phyloP scores from a whole-genome alignment of 2,797 vertebrate species.

The Delichon dasypus region DNA sequence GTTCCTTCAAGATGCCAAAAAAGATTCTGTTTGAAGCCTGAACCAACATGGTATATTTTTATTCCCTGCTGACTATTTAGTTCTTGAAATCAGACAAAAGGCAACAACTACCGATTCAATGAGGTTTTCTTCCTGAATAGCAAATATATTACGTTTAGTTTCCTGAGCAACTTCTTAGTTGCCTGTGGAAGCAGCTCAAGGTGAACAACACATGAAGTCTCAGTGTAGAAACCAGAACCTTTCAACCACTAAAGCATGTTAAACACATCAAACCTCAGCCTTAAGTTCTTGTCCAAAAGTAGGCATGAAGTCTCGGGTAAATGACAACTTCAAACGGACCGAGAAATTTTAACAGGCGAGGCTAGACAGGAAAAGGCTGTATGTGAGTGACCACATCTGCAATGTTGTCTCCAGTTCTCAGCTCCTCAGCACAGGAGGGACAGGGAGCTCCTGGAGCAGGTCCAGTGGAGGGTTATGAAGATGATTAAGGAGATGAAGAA shows the following conservation, averaged over 20 bases:
- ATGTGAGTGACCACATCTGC: neutral
- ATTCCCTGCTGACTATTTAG: neutral
- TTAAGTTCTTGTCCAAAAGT: neutral
- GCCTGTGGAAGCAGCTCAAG: neutral
- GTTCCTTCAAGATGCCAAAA: neutral
- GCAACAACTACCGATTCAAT: neutral
- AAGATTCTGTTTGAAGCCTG: neutral
- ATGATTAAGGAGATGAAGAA: neutral
- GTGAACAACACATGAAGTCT: neutral
- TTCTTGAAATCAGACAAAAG: neutral
- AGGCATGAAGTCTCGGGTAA: neutral
- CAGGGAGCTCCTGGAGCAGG: neutral
- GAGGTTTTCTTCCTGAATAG: neutral
- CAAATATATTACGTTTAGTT: neutral
- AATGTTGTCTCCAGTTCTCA: neutral
- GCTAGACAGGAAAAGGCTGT: neutral
- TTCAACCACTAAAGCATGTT: neutral
- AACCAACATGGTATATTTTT: neutral
- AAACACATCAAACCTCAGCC: neutral
- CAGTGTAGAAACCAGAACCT: neutral
- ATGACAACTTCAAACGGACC: neutral
- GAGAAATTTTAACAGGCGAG: neutral
- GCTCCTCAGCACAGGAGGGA: neutral
- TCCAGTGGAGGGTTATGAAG: neutral
- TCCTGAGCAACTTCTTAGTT: neutral